These are phyloP conservation scores for Centropus unirufus DNA, from an alignment of 2,113 vertebrate species.

Conservation along the genomic window DNA sequence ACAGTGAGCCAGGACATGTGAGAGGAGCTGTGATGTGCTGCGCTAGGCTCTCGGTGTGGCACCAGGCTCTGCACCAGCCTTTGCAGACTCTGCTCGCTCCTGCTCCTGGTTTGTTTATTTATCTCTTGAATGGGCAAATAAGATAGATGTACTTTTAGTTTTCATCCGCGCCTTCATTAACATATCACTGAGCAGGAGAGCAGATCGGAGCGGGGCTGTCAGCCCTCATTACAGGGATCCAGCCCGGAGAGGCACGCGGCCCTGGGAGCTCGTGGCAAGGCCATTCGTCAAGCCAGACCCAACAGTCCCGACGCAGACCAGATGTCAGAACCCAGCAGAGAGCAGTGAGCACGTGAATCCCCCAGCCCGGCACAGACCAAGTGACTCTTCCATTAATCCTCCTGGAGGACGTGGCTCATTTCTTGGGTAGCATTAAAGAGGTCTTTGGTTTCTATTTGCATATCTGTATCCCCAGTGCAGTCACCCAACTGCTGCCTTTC, in stretches of 20 bases:
- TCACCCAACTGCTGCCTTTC: neutral
- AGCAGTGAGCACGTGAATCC: neutral
- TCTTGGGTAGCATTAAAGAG: neutral
- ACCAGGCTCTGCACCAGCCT: neutral
- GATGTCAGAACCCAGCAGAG: neutral
- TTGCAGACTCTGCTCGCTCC: neutral
- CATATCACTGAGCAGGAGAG: neutral
- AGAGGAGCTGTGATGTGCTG: neutral
- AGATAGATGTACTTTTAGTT: neutral
- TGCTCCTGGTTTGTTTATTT: neutral
- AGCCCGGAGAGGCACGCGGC: neutral
- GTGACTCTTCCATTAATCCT: neutral
- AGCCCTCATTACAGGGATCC: neutral
- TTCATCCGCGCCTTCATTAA: neutral
- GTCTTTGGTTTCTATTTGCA: neutral
- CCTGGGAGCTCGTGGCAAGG: neutral
- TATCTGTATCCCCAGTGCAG: neutral
- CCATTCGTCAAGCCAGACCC: neutral
- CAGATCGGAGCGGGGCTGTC: neutral
- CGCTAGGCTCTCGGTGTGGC: neutral
- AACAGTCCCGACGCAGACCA: neutral
- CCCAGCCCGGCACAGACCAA: neutral
- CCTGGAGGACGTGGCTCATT: neutral
- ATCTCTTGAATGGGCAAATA: neutral
- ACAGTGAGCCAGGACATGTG: fast-evolving